Evolutionary conservation across 2,888 invertebrate species (phyloP), one percentile per base, ranked within the genome.

Genomic region (Amiota mariae): DNA sequence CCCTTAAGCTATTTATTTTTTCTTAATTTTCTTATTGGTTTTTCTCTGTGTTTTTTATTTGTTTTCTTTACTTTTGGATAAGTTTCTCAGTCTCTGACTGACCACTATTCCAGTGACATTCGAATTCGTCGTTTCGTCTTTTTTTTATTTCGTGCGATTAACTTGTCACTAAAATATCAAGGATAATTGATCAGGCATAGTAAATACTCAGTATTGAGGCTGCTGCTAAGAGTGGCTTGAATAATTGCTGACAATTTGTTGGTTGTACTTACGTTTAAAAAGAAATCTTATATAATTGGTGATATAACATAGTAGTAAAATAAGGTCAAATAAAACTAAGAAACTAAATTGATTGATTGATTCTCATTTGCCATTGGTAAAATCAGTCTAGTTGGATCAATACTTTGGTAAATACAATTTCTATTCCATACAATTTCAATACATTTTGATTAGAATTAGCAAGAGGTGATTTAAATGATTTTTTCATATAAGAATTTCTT

Each of bases 161-260:
- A 84, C 81, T 75, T 85, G 86, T 84, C 84, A 84, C 77, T 77
- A 77, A 78, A 80, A 82, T 85, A 84, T 85, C 85, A 81, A 75
- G 81, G 83, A 83, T 84, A 84, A 84, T 85, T 85, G 84, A 85
- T 84, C 84, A 85, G 77, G 74, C 75, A 70, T 59, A 73, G 67
- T 51, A 18, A 70, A 12, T 18, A 51, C 24, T 18, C 12, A 18
- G 20, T 36, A 73, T 54, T 48, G 63, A 67, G 54, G 64, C 59
- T 13, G 64, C 59, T 13, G 49, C 12, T 18, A 9, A 48, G 59
- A 24, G 48, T 36, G 72, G 67, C 68, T 57, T 47, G 57, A 46
- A 70, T 47, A 70, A 70, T 59, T 57, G 18, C n/a, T 59, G 59
- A 15, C 9, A 59, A 11, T n/a, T 47, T 47, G 47, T 36, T 36